phyloP scores from a whole-genome alignment of 2,888 invertebrate genomes.

The Augochlorella aurata region DNA sequence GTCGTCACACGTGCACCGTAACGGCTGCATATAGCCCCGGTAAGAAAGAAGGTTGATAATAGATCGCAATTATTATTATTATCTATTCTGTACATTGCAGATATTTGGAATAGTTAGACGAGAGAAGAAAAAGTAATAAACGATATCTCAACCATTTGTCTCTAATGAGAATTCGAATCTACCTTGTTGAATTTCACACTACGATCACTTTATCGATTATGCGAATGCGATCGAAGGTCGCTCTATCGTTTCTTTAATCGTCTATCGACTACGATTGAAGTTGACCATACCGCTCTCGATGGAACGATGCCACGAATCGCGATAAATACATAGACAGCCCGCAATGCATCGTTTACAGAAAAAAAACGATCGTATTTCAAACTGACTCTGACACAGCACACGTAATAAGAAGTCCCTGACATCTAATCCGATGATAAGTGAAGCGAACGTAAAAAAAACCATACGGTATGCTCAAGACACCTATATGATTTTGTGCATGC shows the following conservation, averaged over 20 bases:
- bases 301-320: neutral
- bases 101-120: neutral
- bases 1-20: conserved; percentile 20
- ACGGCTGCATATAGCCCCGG: neutral
- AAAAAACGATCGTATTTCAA: neutral
- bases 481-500: conserved; percentile 19
- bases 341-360: neutral
- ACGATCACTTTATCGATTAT: conserved; percentile 35
- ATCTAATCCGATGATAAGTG: neutral
- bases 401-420: neutral
- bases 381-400: neutral
- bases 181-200: neutral
- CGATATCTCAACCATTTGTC: neutral
- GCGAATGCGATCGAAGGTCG: conserved; percentile 18
- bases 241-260: conserved; percentile 15
- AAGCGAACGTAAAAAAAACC: neutral
- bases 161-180: neutral
- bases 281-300: neutral
- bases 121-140: neutral
- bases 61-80: neutral
- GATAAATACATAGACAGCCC: neutral
- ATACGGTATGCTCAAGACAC: neutral
- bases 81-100: neutral
- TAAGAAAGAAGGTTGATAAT: conserved; percentile 1
- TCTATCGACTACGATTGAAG: conserved; percentile 20